phyloP scores from a whole-genome alignment of 2,888 invertebrate genomes.

The Nephrocerus scutellatus region DNA sequence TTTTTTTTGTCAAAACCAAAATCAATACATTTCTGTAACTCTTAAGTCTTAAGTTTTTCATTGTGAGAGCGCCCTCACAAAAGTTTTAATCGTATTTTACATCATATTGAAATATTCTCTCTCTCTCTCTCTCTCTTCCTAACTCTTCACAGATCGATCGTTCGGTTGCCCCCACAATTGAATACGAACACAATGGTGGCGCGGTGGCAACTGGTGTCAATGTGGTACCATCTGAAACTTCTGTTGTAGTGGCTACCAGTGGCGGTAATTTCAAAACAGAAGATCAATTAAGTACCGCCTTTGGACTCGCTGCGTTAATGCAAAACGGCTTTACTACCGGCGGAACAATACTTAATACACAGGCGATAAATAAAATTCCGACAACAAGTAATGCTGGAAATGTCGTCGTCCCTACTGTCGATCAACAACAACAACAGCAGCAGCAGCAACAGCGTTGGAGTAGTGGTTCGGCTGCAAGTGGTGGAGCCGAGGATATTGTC shows the following conservation, averaged over 20 bases:
- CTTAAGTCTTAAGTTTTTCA: too few species aligned
- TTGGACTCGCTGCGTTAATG: constrained; percentile 70
- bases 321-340: constrained; percentile 53
- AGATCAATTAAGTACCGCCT: constrained; percentile 64
- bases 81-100: neutral
- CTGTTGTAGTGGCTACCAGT: constrained; percentile 36
- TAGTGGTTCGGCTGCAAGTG: constrained; percentile 20
- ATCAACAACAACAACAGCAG: constrained; percentile 21
- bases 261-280: constrained; percentile 55
- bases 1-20: neutral
- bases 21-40: neutral
- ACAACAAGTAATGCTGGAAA: constrained; percentile 29
- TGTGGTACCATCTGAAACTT: constrained; percentile 28
- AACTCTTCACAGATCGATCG: constrained; percentile 45
- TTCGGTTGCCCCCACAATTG: constrained; percentile 45
- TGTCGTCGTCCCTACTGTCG: constrained; percentile 19
- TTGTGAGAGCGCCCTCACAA: neutral
- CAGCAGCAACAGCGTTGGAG: constrained; percentile 35
- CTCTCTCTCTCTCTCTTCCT: neutral
- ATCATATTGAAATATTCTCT: neutral
- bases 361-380: constrained; percentile 41
- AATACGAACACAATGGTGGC: constrained; percentile 41
- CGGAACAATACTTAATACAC: constrained; percentile 51
- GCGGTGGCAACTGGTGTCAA: constrained; percentile 12
- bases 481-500: constrained; percentile 30